A percentile compares a stretch with the other conserved stretches of the same genome.
These are phyloP conservation scores for Cinclus mexicanus DNA, from an alignment of 2,113 vertebrate species.

Conservation along the genomic window DNA sequence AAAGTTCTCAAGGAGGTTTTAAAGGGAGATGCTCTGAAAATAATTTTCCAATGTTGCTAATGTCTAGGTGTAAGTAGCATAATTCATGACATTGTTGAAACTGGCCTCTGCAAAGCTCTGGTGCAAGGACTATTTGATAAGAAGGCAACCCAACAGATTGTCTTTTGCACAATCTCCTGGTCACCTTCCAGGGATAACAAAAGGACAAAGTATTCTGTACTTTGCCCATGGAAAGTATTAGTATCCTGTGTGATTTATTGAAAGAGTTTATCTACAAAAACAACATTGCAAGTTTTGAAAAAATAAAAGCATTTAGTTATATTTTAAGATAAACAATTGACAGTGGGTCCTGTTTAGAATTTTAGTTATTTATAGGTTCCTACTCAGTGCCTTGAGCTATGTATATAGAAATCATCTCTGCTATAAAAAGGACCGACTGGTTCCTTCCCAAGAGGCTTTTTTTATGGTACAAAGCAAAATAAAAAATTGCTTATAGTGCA, in stretches of 20 bases:
- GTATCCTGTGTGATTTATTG: neutral
- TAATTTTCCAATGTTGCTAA: neutral
- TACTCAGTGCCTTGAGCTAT: neutral
- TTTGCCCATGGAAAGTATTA: neutral
- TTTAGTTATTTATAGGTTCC: slow-evolving; percentile 44
- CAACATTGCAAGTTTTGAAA: neutral
- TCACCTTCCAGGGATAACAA: neutral
- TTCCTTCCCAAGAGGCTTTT: neutral
- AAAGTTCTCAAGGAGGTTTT: neutral
- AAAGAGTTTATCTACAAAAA: neutral
- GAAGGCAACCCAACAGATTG: neutral
- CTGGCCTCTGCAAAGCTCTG: neutral
- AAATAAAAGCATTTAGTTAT: neutral
- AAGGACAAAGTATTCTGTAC: neutral
- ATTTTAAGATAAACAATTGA: slow-evolving; percentile 12
- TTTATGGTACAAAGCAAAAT: neutral
- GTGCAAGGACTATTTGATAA: neutral
- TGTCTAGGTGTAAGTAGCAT: neutral
- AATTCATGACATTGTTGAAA: neutral
- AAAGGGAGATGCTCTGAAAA: neutral
- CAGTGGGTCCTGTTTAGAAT: neutral
- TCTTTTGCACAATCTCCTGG: fast-evolving
- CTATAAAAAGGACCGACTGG: neutral
- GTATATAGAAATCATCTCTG: neutral
- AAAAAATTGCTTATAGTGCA: neutral